These are phyloP conservation scores for Porites lutea DNA, from an alignment of 64 coral and sea anemone genomes.

Conservation along the genomic window DNA sequence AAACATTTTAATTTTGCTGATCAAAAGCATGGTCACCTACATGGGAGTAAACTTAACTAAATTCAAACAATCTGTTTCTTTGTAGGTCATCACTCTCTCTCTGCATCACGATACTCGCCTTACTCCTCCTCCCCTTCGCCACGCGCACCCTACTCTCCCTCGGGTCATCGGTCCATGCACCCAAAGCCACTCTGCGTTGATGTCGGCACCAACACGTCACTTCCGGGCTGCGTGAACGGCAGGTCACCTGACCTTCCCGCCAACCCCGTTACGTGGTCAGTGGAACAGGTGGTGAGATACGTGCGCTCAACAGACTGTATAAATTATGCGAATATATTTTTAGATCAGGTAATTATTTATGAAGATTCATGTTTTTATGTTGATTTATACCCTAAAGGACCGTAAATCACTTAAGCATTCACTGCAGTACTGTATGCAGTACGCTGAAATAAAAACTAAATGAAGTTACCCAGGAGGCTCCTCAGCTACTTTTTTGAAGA, in stretches of 20 bases:
- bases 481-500: no score
- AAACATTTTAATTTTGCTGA: no score
- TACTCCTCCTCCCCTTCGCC: conserved; percentile 43
- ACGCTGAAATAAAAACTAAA: no score
- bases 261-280: conserved; percentile 86
- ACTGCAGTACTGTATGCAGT: no score
- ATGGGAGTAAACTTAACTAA: no score
- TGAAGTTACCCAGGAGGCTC: no score
- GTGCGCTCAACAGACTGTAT: conserved; percentile 89
- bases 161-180: conserved; percentile 31
- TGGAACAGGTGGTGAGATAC: conserved; percentile 91
- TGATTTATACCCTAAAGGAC: neutral
- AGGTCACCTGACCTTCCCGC: conserved; percentile 86
- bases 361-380: neutral
- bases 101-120: conserved; percentile 35
- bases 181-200: conserved; percentile 59
- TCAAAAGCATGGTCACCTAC: no score
- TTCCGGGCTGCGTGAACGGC: conserved; percentile 91
- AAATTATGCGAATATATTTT: conserved; percentile 86
- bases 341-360: conserved; percentile 79
- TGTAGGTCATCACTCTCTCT: conserved; percentile 27
- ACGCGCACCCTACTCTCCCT: conserved; percentile 41
- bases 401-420: no score
- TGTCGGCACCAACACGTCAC: conserved; percentile 93
- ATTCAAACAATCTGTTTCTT: neutral